These are phyloP conservation scores for Clistopyga incitator DNA, from an alignment of 2,888 invertebrate species.

Conservation along the genomic window DNA sequence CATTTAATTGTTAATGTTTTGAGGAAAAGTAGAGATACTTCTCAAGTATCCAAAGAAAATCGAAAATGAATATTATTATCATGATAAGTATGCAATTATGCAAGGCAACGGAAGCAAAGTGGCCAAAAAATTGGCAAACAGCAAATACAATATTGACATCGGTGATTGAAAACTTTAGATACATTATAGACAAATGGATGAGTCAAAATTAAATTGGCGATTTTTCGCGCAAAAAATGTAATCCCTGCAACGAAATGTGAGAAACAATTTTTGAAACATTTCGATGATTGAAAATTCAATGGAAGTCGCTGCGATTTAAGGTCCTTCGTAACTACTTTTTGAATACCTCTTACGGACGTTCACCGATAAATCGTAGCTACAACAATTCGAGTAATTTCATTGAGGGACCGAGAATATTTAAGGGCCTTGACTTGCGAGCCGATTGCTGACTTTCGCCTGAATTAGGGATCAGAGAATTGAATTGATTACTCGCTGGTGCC, in stretches of 20 bases:
- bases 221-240: no score
- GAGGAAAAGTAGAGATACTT: background rate
- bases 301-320: no score
- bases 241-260: background rate
- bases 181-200: no score
- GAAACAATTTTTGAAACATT: background rate
- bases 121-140: background rate
- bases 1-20: no score
- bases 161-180: no score
- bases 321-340: no score
- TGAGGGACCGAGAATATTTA: background rate
- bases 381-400: background rate
- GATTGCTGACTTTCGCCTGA: slow-evolving; percentile 29
- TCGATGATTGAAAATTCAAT: no score
- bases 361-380: background rate
- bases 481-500: slow-evolving; percentile 38
- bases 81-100: background rate
- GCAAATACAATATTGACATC: background rate
- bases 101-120: background rate
- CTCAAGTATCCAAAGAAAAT: background rate
- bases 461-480: slow-evolving; percentile 25
- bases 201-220: no score
- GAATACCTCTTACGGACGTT: background rate
- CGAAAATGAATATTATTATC: background rate
- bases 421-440: slow-evolving; percentile 16